phyloP scores from a whole-genome alignment of 2,888 invertebrate species.

The Aphidoletes aphidimyza region DNA sequence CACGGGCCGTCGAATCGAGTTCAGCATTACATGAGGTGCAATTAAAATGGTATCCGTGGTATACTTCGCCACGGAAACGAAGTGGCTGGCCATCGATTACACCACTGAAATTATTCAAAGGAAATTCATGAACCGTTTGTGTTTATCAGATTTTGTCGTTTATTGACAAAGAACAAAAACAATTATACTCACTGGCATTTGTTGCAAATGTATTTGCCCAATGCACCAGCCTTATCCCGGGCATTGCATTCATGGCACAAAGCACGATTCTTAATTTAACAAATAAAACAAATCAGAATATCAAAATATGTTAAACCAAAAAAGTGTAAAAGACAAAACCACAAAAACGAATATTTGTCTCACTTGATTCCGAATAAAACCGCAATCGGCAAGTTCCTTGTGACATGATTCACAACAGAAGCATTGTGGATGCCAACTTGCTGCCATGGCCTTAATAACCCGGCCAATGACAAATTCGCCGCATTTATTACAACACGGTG shows the following conservation, averaged over 20 bases:
- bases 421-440: slow-evolving; percentile 98
- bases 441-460: slow-evolving; percentile 99
- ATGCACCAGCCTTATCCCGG: slow-evolving; percentile 91
- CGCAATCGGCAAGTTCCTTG: slow-evolving; percentile 92
- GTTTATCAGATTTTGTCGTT: background rate
- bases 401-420: slow-evolving; percentile 96
- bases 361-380: slow-evolving; percentile 92
- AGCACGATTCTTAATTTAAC: slow-evolving; percentile 69
- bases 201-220: slow-evolving; percentile 96
- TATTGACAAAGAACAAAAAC: too few species aligned
- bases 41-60: slow-evolving; percentile 99
- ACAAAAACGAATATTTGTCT: slow-evolving; percentile 61
- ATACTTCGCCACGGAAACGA: slow-evolving; percentile 94
- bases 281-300: background rate
- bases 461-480: slow-evolving; percentile 97
- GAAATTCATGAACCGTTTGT: too few species aligned
- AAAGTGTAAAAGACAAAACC: background rate
- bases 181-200: slow-evolving; percentile 99
- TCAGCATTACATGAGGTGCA: slow-evolving; percentile 93
- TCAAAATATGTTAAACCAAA: background rate
- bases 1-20: slow-evolving; percentile 93
- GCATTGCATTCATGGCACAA: slow-evolving; percentile 98
- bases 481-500: slow-evolving; percentile 90
- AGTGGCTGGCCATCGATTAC: slow-evolving; percentile 91
- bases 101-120: slow-evolving; percentile 70